Base-by-base conservation (phyloP, 2,888 invertebrate species). In the Oligia strigilis region DNA sequence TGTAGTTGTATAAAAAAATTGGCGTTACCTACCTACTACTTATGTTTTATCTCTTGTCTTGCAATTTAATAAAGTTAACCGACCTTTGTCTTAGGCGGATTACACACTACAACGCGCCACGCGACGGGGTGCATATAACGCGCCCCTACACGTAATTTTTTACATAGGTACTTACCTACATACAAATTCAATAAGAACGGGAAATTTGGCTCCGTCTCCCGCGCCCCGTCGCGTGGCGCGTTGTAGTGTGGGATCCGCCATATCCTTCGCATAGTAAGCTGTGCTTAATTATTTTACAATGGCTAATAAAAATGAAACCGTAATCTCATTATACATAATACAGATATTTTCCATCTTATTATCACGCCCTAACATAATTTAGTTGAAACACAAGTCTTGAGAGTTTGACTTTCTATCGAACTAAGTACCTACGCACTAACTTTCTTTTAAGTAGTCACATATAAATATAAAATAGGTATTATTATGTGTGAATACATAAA, bases 271-370 rank as follows among this genome's bases (percentile, higher is more conserved):
- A 55, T 52, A 43, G 14, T 78, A 81, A 77, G 58, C 67, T 64
- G 64, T 69, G 64, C 66, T 72, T 60, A 80, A 62, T 80, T 64
- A 43, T 40, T 72, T 67, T 55, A 84, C 80, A 80, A 82, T 64
- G 3, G 36, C 52, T n/a, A 49, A 82, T 83, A 60, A 72, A 81
- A 71, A 64, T 23, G 8, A 67, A 72, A 81, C 49, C n/a, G n/a
- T 9, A 43, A 72, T 81, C 65, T 55, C 14, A 82, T 65, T 82
- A 65, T 29, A 40, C 62, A 82, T 3, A 83, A 70, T 49, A 43
- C 19, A 70, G n/a, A 49, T 52, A 17, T 80, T 74, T 82, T 49
- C 23, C 4, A 13, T 64, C 1, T 43, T 14, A 43, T 55, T 19
- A 43, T 55, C 29, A 58, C 11, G 14, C 17, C 6, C n/a, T 58